Percentiles rank a stretch among this genome's conserved stretches.
Conservation (phyloP, 2,888 invertebrate genomes). For the Tetragonula carbonaria region DNA sequence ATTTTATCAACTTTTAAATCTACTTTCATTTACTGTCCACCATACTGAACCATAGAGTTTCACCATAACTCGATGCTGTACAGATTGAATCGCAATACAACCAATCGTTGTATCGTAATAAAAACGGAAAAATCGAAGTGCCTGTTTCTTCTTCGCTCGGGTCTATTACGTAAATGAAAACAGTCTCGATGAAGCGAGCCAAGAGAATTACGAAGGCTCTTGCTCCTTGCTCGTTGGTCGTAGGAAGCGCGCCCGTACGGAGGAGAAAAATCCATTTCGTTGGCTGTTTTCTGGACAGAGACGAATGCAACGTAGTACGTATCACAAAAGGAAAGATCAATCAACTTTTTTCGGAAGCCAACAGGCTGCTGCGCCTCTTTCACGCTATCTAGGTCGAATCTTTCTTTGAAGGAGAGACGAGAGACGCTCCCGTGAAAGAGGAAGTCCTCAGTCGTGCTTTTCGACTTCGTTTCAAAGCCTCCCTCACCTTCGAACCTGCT, state of each 20-base stretch:
- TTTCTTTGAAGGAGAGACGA: conserved; percentile 7
- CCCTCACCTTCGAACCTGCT: conserved; percentile 8
- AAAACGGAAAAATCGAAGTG: no score
- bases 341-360: conserved; percentile 35
- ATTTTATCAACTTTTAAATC: no score
- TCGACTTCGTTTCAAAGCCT: conserved; percentile 21
- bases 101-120: no score
- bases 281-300: not conserved
- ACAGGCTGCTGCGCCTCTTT: conserved; percentile 14
- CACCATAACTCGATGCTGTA: no score
- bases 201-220: not conserved
- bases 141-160: no score
- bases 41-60: no score
- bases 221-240: not conserved
- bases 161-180: not conserved
- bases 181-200: not conserved
- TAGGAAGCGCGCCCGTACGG: not conserved
- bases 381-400: conserved; percentile 26
- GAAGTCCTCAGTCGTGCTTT: conserved; percentile 16
- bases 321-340: conserved; percentile 29
- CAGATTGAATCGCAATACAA: no score
- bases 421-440: conserved; percentile 8
- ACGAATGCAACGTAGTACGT: not conserved
- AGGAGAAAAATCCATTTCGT: not conserved
- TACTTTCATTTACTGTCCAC: no score